Base-by-base conservation (phyloP, 2,888 invertebrate species). In the Cordilura impudica region DNA sequence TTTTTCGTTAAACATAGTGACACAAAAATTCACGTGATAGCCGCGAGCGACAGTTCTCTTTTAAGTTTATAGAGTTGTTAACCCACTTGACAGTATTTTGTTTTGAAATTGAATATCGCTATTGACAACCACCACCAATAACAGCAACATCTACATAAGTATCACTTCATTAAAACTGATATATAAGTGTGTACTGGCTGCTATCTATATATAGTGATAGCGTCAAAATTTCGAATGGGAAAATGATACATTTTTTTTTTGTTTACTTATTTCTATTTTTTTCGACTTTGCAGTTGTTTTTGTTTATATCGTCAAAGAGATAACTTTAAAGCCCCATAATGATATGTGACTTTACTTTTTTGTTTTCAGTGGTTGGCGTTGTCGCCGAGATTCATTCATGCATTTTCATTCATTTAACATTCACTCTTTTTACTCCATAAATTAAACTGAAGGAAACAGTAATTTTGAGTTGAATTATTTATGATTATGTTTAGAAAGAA, bases 401-500 rank as follows among this genome's bases (percentile, higher is more conserved):
- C 43, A 60, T 26, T 74, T 58, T 47, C 29, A 65, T 65, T 56
- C 58, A 51, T 65, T 56, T 51, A 51, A 21, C 58, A 31, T 58
- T 69, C n/a, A 19, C 14, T 53, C 16, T 49, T 21, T 29, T 19
- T 54, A 54, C 66, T 43, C 54, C 14, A 54, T 51, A 51, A 51
- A 51, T 14, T 65, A 31, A 65, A 51, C 21, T 47, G 51, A 10
- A 10, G 21, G 39, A 43, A 26, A 43, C 26, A 18, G 53, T 66
- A 66, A 65, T 56, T 65, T 72, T 82, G 80, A 80, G 84, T 86
- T 85, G 86, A 86, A 85, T 85, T 86, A 85, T 85, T 85, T 86
- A 85, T 85, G 85, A 84, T 86, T 85, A 86, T 85, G 84, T 86
- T 86, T 84, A 84, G 54, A 66, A 29, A 66, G 54, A 66, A 54